These are phyloP conservation scores for Yponomeuta evonymella DNA, from an alignment of 2,888 invertebrate species.

Conservation along the genomic window DNA sequence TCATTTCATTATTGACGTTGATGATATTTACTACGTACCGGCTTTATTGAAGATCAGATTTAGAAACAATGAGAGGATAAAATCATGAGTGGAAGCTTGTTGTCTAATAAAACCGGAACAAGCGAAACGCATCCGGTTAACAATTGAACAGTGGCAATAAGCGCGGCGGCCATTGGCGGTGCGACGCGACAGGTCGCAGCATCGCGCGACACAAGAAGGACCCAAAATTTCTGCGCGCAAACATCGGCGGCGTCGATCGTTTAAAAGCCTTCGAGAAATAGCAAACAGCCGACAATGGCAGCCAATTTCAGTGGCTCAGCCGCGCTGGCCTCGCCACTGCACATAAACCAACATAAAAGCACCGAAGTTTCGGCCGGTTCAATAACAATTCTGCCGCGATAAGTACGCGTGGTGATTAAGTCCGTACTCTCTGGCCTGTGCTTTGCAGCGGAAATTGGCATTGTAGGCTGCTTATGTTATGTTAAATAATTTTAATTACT, in stretches of 20 bases:
- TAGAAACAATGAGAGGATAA: not conserved
- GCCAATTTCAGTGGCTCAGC: constrained; percentile 2
- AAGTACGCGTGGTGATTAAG: too few species aligned
- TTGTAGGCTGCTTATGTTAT: too few species aligned
- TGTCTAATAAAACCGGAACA: not conserved
- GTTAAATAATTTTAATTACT: too few species aligned
- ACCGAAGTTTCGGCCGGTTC: not conserved
- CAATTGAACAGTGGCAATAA: not conserved
- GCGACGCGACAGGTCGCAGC: not conserved
- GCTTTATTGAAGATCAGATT: too few species aligned
- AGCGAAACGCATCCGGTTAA: not conserved
- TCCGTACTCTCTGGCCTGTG: too few species aligned
- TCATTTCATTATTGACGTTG: too few species aligned
- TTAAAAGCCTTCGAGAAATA: not conserved
- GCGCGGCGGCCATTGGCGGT: not conserved
- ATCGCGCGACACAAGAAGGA: not conserved
- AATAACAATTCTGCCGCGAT: not conserved
- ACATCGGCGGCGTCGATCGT: not conserved
- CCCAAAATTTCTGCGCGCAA: not conserved
- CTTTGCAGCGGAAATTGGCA: too few species aligned
- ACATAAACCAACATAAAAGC: not conserved
- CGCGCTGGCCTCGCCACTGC: not conserved
- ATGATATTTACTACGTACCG: too few species aligned
- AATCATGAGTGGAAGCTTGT: not conserved
- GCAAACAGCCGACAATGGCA: constrained; percentile 5